Base-by-base conservation (phyloP, 2,888 invertebrate species). In the Cyaniris semiargus region DNA sequence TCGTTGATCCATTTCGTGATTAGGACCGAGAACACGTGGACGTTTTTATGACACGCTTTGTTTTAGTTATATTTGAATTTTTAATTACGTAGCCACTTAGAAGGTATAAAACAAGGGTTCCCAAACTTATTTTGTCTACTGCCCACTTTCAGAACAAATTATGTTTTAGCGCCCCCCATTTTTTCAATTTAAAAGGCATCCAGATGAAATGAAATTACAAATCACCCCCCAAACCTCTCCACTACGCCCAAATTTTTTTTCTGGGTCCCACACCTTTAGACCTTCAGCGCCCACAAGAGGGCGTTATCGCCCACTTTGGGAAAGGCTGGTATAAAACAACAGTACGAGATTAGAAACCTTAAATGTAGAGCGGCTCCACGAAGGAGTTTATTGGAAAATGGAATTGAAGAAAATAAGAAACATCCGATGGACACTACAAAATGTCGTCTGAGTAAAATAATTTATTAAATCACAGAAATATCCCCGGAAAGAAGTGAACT, bases 1-100 rank as follows among this genome's bases (percentile, higher is more conserved):
- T 44, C 23, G 44, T 44, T 72, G 72, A 23, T 44, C 21, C 44
- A n/a, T 74, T 27, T 74, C 10, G 48, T 48, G 74, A 74, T 48
- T 15, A 74, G 48, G 23, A 18, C 53, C 23, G 48, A 34, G 38
- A 38, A 71, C 27, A 48, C 21, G 48, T 74, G 74, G 74, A 53
- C 13, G 44, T 23, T 70, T 38, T 21, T 13, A 21, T 66, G 66
- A 13, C 66, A 71, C 38, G 48, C 27, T 70, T 31, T 34, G 70
- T 70, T 58, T 18, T 53, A 53, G 44, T 53, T 53, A 5, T 53
- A 53, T 53, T 53, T 53, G 53, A 53, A 58, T n/a, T 58, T 58
- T 21, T 58, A n/a, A 58, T n/a, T 8, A 58, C 58, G 21, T 58
- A 58, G 21, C 18, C 4, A 15, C 18, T 15, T 53, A 53, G 53